Percentiles rank a stretch among this genome's conserved stretches.
phyloP scores from a whole-genome alignment of 1,140 invertebrate species.

The Lethrus apterus region DNA sequence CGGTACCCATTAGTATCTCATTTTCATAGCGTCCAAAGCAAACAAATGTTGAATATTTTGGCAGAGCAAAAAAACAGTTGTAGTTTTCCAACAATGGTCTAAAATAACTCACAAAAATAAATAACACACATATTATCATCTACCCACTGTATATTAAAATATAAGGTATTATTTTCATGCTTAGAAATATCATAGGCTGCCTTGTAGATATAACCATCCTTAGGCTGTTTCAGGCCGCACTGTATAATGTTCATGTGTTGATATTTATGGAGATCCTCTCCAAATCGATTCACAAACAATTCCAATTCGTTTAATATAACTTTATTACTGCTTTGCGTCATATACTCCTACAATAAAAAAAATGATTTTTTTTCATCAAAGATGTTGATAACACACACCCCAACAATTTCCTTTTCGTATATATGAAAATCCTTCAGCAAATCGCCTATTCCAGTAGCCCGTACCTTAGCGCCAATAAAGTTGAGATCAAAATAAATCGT shows the following conservation, averaged over 20 bases:
- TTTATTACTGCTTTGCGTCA: neutral
- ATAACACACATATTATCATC: neutral
- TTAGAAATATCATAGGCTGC: conserved; percentile 14
- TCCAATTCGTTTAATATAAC: conserved; percentile 14
- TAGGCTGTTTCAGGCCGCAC: conserved; percentile 15
- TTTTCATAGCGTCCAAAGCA: conserved; percentile 15
- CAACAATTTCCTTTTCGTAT: conserved; percentile 24
- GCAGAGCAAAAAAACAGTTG: no score
- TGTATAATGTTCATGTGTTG: conserved; percentile 22
- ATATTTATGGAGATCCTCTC: conserved; percentile 19
- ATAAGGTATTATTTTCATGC: conserved; percentile 8
- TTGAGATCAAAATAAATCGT: conserved; percentile 37
- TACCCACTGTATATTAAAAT: conserved; percentile 20
- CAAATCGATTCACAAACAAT: conserved; percentile 18
- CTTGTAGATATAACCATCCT: conserved; percentile 17
- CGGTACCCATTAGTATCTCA: conserved; percentile 15
- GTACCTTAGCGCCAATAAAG: conserved; percentile 39
- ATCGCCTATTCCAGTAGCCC: conserved; percentile 33
- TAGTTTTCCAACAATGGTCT: no score
- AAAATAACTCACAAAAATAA: no score
- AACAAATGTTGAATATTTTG: conserved; percentile 7
- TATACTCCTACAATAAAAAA: neutral
- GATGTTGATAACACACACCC: neutral
- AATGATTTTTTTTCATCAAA: conserved; percentile 1
- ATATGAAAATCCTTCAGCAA: conserved; percentile 37